Base-by-base conservation (phyloP, 2,113 vertebrate genomes). In the Ophiodon elongatus region DNA sequence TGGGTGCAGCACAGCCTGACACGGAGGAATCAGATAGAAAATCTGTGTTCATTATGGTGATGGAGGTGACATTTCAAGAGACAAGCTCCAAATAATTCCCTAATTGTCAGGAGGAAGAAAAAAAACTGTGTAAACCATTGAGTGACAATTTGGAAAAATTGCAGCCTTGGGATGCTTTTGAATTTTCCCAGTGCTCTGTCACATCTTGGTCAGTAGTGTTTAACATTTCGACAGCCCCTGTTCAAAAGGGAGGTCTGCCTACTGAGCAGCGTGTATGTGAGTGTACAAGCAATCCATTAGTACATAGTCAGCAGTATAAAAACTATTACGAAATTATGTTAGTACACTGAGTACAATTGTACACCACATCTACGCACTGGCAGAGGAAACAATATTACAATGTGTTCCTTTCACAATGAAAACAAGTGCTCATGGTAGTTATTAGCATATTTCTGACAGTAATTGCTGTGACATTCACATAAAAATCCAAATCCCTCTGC, bases 381-480 rank as follows among this genome's bases (percentile, higher is more conserved):
- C 50, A 72, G 47, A 47, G 10, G n/a, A 64, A 56, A 31, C 35
- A 33, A 45, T 73, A 62, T 15, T 67, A 47, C 39, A 79, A 9
- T 33, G 33, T 50, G 41, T 63, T 5, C n/a, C 75, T 77, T 31
- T 68, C 74, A 75, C 19, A 41, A 64, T 73, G 27, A 65, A 73
- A 70, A 52, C 4, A 4, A n/a, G 37, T 27, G 1, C 25, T 62
- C 27, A 13, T 62, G 45, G 60, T 23, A 66, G 21, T 39, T 54
- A 67, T 71, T 66, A 70, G 50, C 71, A 80, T 60, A 72, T 76
- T 76, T 67, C 35, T 79, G 64, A 74, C 54, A 78, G 33, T 68
- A 64, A 67, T 67, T 84, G 41, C 33, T 70, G 29, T 81, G 33
- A 59, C 27, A 47, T n/a, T 8, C 27, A 6, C 56, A 60, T 25